phyloP scores from a whole-genome alignment of 1,140 invertebrate genomes.

The Plodia interpunctella region DNA sequence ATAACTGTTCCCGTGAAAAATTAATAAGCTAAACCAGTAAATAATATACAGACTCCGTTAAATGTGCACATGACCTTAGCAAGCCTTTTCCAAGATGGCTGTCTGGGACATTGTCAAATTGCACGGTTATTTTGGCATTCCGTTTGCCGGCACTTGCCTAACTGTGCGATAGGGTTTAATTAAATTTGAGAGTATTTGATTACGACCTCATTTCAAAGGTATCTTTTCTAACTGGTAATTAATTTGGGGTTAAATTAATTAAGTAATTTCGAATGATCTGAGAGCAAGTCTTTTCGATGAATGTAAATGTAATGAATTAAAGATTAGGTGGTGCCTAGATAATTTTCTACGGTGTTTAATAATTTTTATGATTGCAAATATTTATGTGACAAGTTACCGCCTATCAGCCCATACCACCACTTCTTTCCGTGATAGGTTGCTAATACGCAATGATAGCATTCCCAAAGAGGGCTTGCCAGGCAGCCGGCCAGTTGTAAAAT shows the following conservation, averaged over 20 bases:
- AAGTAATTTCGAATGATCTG: neutral
- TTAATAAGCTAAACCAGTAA: slow-evolving; percentile 11
- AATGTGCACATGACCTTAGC: neutral
- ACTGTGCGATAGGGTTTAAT: slow-evolving; percentile 24
- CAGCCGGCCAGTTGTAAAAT: too few species aligned
- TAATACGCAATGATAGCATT: too few species aligned
- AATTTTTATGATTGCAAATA: too few species aligned
- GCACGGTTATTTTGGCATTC: slow-evolving; percentile 29
- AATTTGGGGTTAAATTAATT: slow-evolving; percentile 6
- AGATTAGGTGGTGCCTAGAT: too few species aligned
- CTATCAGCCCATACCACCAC: too few species aligned
- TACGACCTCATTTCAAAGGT: slow-evolving; percentile 4
- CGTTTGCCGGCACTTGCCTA: slow-evolving; percentile 18
- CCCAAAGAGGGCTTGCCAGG: too few species aligned
- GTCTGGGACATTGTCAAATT: slow-evolving; percentile 31
- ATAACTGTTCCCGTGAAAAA: too few species aligned
- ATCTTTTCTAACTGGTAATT: slow-evolving; percentile 7
- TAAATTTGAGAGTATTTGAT: slow-evolving; percentile 16
- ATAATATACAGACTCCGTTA: too few species aligned
- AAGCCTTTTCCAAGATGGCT: slow-evolving; percentile 27
- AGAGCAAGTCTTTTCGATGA: neutral
- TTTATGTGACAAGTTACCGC: too few species aligned
- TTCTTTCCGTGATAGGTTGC: too few species aligned
- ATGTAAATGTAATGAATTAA: neutral
- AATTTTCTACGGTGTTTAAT: too few species aligned